Percentiles rank a stretch among this genome's conserved stretches.
Evolutionary conservation across 2,113 vertebrate species (phyloP).

Genomic region (Tragulus kanchil): DNA sequence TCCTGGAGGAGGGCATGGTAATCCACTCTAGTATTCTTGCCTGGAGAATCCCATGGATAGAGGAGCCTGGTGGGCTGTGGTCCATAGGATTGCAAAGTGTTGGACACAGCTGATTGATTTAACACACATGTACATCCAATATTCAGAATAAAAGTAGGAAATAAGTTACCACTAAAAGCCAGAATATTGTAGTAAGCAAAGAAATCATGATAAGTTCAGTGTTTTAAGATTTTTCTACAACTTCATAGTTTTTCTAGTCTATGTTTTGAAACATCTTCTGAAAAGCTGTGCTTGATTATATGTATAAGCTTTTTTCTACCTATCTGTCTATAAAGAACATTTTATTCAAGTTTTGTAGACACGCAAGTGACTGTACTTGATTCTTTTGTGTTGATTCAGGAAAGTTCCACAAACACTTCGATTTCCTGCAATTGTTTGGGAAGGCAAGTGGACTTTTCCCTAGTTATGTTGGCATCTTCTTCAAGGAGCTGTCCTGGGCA

Average conservation of each 20-base stretch:
- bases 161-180: not conserved
- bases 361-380: not conserved
- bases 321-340: not conserved
- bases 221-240: not conserved
- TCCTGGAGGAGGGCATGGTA: not conserved
- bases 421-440: not conserved
- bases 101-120: not conserved
- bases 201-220: not conserved
- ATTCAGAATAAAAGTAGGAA: not conserved
- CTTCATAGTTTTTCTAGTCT: not conserved
- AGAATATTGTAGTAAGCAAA: slow-evolving; percentile 4
- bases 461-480: not conserved
- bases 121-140: no score
- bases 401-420: not conserved
- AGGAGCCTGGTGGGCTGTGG: no score
- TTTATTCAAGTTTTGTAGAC: slow-evolving; percentile 19
- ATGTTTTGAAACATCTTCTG: not conserved
- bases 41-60: not conserved
- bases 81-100: not conserved
- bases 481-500: not conserved
- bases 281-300: not conserved
- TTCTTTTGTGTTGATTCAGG: not conserved
- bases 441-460: not conserved
- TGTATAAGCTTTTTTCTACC: not conserved
- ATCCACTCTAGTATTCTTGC: not conserved